A percentile compares a stretch with the other conserved stretches of the same genome.
These are phyloP conservation scores for Pelodiscus sinensis DNA, from an alignment of 2,113 vertebrate genomes.

Conservation along the genomic window DNA sequence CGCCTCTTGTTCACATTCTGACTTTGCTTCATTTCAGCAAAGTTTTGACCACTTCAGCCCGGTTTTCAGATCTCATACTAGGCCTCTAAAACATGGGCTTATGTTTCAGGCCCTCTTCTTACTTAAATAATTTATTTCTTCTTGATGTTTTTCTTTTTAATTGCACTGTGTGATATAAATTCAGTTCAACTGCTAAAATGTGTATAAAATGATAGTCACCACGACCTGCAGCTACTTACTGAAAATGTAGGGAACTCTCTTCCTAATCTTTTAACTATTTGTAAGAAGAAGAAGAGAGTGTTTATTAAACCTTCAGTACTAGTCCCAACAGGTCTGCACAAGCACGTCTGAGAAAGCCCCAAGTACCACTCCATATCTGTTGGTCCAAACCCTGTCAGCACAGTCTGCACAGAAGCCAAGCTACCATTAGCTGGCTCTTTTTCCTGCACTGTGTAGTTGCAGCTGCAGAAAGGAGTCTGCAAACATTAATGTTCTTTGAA, in stretches of 20 bases:
- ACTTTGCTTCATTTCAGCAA: no score
- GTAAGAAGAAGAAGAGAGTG: neutral
- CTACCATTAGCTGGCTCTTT: neutral
- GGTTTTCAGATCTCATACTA: no score
- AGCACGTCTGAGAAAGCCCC: neutral
- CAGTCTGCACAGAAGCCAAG: neutral
- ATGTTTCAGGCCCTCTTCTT: no score
- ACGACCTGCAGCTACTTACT: neutral
- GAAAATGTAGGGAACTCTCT: neutral
- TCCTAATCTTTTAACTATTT: accelerated
- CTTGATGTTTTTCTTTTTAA: neutral
- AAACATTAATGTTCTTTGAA: neutral
- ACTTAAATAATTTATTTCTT: neutral
- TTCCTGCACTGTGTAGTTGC: neutral
- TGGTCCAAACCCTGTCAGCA: slow-evolving; percentile 15
- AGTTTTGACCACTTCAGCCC: no score
- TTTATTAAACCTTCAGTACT: neutral
- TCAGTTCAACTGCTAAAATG: neutral
- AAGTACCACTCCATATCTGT: neutral
- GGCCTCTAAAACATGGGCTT: no score
- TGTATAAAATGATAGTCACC: neutral
- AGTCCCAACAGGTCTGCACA: neutral
- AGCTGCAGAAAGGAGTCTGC: neutral
- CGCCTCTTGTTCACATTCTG: no score
- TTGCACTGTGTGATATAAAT: neutral